These are phyloP conservation scores for Agrilus planipennis DNA, from an alignment of 1,140 invertebrate genomes.

Conservation along the genomic window DNA sequence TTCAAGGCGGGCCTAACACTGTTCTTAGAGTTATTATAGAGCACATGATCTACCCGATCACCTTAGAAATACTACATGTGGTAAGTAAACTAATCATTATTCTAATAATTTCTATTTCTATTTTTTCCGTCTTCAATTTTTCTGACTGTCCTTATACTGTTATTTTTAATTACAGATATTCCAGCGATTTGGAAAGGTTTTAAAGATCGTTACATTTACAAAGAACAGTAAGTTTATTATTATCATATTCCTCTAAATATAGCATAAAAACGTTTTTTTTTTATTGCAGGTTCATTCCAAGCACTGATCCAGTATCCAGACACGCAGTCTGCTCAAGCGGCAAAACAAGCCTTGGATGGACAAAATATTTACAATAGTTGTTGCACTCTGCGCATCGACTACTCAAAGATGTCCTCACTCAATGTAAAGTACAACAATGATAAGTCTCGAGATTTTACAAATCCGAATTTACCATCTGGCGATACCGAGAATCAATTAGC, in stretches of 20 bases:
- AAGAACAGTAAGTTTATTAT: slow-evolving; percentile 86
- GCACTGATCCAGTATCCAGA: slow-evolving; percentile 97
- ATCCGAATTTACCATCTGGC: slow-evolving; percentile 90
- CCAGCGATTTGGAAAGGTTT: slow-evolving; percentile 92
- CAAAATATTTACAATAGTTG: slow-evolving; percentile 99
- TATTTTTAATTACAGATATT: slow-evolving; percentile 72
- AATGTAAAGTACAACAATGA: slow-evolving; percentile 99
- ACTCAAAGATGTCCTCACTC: slow-evolving; percentile 92
- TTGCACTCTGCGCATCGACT: slow-evolving; percentile 98
- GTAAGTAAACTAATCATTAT: slow-evolving; percentile 36
- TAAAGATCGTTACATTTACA: slow-evolving; percentile 98
- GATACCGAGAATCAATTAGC: slow-evolving; percentile 48
- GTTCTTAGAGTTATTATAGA: slow-evolving; percentile 96
- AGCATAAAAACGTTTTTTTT: not conserved
- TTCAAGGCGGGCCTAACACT: slow-evolving; percentile 86
- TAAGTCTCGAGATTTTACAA: slow-evolving; percentile 97
- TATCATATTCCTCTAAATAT: not conserved
- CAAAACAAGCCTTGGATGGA: slow-evolving; percentile 92
- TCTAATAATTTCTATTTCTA: not conserved
- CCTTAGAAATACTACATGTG: slow-evolving; percentile 89
- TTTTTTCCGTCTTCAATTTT: not conserved
- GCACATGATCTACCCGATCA: slow-evolving; percentile 96
- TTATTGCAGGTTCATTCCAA: slow-evolving; percentile 91
- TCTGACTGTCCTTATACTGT: not conserved
- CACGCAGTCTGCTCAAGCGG: slow-evolving; percentile 88